Base-by-base conservation (phyloP, 2,113 vertebrate species). In the Calyptommatus sinebrachiatus region DNA sequence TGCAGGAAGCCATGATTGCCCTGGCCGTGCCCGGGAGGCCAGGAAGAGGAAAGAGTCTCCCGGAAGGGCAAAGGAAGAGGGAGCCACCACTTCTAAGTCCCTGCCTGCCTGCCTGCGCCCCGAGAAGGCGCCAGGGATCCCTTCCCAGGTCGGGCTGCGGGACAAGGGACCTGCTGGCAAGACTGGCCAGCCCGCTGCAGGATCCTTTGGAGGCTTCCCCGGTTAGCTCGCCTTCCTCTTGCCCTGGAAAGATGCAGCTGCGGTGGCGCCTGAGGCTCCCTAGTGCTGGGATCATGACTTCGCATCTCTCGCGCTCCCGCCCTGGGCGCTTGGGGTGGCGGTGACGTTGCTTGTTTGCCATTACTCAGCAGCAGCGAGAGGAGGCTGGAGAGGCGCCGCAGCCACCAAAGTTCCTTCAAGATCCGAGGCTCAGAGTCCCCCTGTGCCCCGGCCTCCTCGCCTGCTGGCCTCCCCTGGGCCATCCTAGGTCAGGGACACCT, bases 341-440 rank as follows among this genome's bases (percentile, higher is more conserved):
- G 67, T 76, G 80, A 71, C 57, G 74, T 63, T 63, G 31, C 12
- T 50, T 10, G 31, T 28, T 29, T 46, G 80, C 73, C 80, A 71
- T 82, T 82, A 76, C 73, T 82, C 73, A 63, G 80, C 80, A 82
- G 73, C 53, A 62, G 28, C 11, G 21, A 63, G 61, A 22, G 22
- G 21, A 66, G 20, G 6, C 57, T 2, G 50, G 28, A 41, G 68
- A 35, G 29, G 21, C 16, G 10, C 18, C 63, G 63, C 21, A 9
- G 35, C 68, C 46, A 21, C 21, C 14, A 53, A 72, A 57, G 48
- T 73, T 73, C 71, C 16, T 71, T 48, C 41, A 12, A 6, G 26
- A 22, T 1, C 24, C n/a, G 9, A n/a, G 4, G 28, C 7, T 14
- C 14, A 9, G 14, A 9, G 10, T 8, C 10, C 63, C 5, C 63